phyloP scores from a whole-genome alignment of 2,113 vertebrate species.

The Pseudolaguvia tuberculata region DNA sequence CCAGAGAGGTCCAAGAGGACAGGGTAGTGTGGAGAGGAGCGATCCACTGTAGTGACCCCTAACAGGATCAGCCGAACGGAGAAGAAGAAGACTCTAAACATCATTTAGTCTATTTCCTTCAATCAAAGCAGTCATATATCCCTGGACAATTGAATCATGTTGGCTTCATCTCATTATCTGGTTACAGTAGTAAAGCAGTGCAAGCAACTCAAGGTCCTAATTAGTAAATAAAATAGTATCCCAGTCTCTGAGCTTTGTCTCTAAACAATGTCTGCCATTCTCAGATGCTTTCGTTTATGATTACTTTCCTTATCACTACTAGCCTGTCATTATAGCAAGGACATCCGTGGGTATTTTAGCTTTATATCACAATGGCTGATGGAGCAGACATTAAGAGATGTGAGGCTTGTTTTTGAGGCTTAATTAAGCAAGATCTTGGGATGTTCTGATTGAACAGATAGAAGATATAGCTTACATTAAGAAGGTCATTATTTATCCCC shows the following conservation, averaged over 20 bases:
- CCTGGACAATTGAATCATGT: constrained; percentile 28
- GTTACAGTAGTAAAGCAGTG: constrained; percentile 12
- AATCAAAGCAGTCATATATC: constrained; percentile 9
- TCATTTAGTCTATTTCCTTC: background rate
- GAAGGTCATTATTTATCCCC: background rate
- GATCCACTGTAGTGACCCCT: no score
- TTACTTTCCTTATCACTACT: constrained; percentile 26
- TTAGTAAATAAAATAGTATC: constrained; percentile 38
- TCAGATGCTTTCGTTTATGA: constrained; percentile 9
- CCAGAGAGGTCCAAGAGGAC: no score
- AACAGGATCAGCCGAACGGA: no score
- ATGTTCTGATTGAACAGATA: constrained; percentile 1
- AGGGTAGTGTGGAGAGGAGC: no score
- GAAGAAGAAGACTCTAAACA: no score
- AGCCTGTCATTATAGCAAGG: constrained; percentile 15
- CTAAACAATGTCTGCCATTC: constrained; percentile 1
- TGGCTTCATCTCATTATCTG: constrained; percentile 40
- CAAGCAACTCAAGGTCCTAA: constrained; percentile 21
- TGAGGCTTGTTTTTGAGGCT: constrained; percentile 49
- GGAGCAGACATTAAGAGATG: constrained; percentile 18
- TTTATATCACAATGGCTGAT: constrained; percentile 2
- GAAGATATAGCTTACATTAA: background rate
- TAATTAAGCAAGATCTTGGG: constrained; percentile 54
- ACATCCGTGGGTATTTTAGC: constrained; percentile 32
- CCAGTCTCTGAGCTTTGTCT: background rate